Conservation (phyloP, 2,888 invertebrate species). For the Hirtodrosophila trivittata region DNA sequence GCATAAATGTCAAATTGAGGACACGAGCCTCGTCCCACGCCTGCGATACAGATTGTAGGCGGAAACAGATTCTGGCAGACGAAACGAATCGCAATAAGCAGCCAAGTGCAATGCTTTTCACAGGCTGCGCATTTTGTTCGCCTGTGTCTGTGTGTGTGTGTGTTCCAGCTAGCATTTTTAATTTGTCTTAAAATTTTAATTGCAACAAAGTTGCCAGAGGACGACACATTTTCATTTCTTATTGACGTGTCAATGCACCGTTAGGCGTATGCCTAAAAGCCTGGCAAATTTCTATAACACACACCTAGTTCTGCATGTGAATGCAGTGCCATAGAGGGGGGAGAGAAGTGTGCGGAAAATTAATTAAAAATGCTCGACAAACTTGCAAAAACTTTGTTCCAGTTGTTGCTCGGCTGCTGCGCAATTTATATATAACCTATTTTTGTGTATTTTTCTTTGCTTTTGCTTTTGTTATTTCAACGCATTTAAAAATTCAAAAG, state of each 20-base stretch:
- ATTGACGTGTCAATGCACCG: conserved; percentile 66
- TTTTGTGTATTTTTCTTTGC: conserved; percentile 17
- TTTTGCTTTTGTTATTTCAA: conserved; percentile 43
- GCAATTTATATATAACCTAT: conserved; percentile 30
- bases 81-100: conserved; percentile 60
- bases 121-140: conserved; percentile 42
- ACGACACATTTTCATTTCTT: conserved; percentile 61
- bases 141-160: conserved; percentile 13
- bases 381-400: conserved; percentile 35
- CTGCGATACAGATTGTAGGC: not conserved
- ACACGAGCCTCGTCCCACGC: conserved; percentile 49
- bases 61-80: conserved; percentile 1
- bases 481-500: conserved; percentile 63
- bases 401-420: conserved; percentile 24
- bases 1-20: conserved; percentile 78
- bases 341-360: conserved; percentile 45
- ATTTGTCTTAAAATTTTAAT: conserved; percentile 76
- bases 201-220: conserved; percentile 51
- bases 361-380: conserved; percentile 54
- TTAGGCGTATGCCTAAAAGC: conserved; percentile 45
- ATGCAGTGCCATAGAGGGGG: not conserved
- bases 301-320: conserved; percentile 28
- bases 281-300: conserved; percentile 31
- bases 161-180: conserved; percentile 59
- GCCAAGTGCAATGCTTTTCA: conserved; percentile 67